Evolutionary conservation across 1,140 invertebrate genomes (phyloP).

Genomic region (Heliothis subflexa): DNA sequence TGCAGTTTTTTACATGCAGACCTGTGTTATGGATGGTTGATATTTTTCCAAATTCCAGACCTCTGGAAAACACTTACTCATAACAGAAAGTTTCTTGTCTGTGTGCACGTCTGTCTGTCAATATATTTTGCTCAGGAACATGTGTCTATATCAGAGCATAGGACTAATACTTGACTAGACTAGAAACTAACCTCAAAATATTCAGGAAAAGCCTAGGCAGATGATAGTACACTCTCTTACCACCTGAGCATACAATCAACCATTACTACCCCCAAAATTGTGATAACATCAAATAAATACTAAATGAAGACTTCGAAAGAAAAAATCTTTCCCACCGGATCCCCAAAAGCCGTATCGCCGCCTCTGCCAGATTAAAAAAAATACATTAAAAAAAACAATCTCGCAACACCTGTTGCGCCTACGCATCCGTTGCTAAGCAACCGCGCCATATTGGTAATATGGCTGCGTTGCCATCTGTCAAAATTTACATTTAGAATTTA

Average conservation of each 20-base stretch:
- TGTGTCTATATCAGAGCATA: background rate
- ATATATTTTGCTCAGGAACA: too few relatives aligned
- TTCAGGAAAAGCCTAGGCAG: background rate
- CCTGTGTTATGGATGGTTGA: too few relatives aligned
- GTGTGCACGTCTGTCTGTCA: too few relatives aligned
- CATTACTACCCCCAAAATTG: conserved; percentile 20
- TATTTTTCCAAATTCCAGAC: too few relatives aligned
- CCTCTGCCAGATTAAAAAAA: conserved; percentile 60
- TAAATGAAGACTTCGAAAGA: conserved; percentile 11
- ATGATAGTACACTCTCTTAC: background rate
- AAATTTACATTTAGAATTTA: conserved; percentile 68
- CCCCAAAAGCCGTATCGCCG: conserved; percentile 67
- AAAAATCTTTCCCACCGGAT: conserved; percentile 60
- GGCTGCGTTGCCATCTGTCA: conserved; percentile 79
- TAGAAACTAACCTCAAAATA: background rate
- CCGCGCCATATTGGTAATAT: conserved; percentile 70
- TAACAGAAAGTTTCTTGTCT: too few relatives aligned
- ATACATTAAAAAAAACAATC: conserved; percentile 62
- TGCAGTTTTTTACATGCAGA: too few relatives aligned
- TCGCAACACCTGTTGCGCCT: conserved; percentile 77
- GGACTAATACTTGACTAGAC: too few relatives aligned
- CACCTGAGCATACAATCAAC: conserved; percentile 22
- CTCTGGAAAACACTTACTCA: too few relatives aligned
- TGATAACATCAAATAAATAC: conserved; percentile 20
- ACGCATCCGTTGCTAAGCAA: conserved; percentile 73